Percentiles rank a stretch among this genome's conserved stretches.
Conservation (phyloP, 2,888 invertebrate species). For the Rhingia rostrata region DNA sequence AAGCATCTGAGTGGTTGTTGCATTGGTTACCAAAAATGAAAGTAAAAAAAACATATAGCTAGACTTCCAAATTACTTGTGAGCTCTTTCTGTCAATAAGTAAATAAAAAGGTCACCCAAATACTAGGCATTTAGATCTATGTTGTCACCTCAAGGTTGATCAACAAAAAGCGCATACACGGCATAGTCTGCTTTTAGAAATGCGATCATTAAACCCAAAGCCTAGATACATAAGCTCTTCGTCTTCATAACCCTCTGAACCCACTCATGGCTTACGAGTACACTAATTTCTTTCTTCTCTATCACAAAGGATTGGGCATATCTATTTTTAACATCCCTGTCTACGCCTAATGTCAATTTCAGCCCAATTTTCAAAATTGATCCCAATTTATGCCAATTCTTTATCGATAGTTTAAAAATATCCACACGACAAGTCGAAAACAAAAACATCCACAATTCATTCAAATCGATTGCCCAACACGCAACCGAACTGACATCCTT, state of each 20-base stretch:
- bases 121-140: neutral
- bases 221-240: neutral
- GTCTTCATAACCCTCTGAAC: neutral
- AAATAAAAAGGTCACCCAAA: no score
- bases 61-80: no score
- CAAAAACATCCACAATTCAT: neutral
- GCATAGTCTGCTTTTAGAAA: neutral
- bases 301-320: neutral
- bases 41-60: no score
- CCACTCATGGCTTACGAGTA: neutral
- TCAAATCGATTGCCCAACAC: conserved; percentile 1
- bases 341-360: conserved; percentile 52
- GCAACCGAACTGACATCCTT: conserved; percentile 58
- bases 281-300: neutral
- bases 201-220: neutral
- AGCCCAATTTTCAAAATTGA: conserved; percentile 52
- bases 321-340: conserved; percentile 20
- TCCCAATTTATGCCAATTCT: conserved; percentile 29
- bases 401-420: conserved; percentile 3
- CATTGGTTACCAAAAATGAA: no score
- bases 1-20: no score
- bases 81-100: no score
- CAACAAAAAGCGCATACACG: neutral
- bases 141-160: conserved; percentile 2
- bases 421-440: neutral